Conservation (phyloP, 2,888 invertebrate species). For the Doris montereyensis region DNA sequence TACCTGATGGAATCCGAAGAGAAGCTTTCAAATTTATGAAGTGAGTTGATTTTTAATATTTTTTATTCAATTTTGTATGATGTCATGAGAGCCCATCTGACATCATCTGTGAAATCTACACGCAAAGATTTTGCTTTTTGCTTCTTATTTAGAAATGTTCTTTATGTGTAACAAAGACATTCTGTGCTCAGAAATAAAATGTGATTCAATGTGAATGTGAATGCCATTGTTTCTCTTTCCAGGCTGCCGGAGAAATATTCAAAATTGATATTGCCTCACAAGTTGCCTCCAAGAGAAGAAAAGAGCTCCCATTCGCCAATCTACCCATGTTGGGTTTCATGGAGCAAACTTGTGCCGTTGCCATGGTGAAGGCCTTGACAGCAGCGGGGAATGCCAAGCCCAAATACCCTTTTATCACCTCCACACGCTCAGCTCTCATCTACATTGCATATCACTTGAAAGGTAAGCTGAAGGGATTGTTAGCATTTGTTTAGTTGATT, state of each 20-base stretch:
- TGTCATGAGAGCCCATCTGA: too few relatives aligned
- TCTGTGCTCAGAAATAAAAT: too few relatives aligned
- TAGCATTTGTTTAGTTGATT: not conserved
- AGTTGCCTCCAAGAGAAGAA: slow-evolving; percentile 71
- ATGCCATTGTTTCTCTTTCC: slow-evolving; percentile 20
- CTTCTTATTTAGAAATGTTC: too few relatives aligned
- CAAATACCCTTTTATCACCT: slow-evolving; percentile 72
- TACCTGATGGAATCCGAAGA: slow-evolving; percentile 69
- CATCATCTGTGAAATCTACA: not conserved
- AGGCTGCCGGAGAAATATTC: slow-evolving; percentile 71
- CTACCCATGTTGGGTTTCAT: slow-evolving; percentile 73
- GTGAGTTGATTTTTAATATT: slow-evolving; percentile 62
- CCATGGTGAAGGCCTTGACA: slow-evolving; percentile 70
- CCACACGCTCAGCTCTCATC: slow-evolving; percentile 69
- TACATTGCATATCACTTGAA: slow-evolving; percentile 73
- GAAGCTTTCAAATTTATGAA: slow-evolving; percentile 71
- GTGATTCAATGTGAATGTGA: too few relatives aligned
- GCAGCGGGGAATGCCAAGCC: slow-evolving; percentile 72
- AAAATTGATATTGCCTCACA: slow-evolving; percentile 70
- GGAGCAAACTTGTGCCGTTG: slow-evolving; percentile 71
- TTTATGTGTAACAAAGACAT: too few relatives aligned
- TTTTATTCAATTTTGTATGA: too few relatives aligned
- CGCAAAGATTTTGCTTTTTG: not conserved
- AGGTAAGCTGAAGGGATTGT: slow-evolving; percentile 61
- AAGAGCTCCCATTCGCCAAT: slow-evolving; percentile 58